Evolutionary conservation across 2,888 invertebrate genomes (phyloP).

Genomic region (Schizotus pectinicornis): DNA sequence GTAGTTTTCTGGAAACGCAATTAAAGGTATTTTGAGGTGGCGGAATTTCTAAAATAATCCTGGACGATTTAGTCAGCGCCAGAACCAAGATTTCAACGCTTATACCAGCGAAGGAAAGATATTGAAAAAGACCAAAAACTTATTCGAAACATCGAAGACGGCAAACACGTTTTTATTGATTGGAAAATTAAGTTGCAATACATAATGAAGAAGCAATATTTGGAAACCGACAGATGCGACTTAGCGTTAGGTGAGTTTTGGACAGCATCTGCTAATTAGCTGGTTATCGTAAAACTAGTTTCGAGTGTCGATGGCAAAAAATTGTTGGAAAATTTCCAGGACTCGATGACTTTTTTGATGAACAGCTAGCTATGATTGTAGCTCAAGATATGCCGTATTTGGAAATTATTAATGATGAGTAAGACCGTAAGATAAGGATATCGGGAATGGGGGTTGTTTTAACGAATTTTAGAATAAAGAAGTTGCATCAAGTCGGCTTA

Average conservation of each 20-base stretch:
- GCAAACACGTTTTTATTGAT: constrained; percentile 78
- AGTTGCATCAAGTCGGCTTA: constrained; percentile 84
- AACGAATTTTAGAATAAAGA: constrained; percentile 67
- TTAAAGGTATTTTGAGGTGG: constrained; percentile 54
- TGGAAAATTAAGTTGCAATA: constrained; percentile 80
- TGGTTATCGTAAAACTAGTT: neutral
- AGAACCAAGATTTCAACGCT: constrained; percentile 64
- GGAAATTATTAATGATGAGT: constrained; percentile 79
- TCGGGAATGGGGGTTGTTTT: neutral
- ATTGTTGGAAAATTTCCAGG: constrained; percentile 61
- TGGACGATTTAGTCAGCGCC: constrained; percentile 61
- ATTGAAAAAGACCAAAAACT: constrained; percentile 59
- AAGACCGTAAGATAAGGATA: too few species aligned
- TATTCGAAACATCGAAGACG: constrained; percentile 67
- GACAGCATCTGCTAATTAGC: constrained; percentile 4
- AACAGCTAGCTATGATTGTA: constrained; percentile 79
- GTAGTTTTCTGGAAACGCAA: constrained; percentile 76
- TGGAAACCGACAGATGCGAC: constrained; percentile 73
- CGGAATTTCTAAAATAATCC: neutral
- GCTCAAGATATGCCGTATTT: constrained; percentile 79
- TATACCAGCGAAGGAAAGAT: constrained; percentile 65
- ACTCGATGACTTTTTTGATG: constrained; percentile 77
- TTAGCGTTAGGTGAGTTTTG: constrained; percentile 69
- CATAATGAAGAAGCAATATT: constrained; percentile 72
- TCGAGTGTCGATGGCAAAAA: too few species aligned